phyloP scores from a whole-genome alignment of 2,888 invertebrate genomes.

The Agrilus biguttatus region DNA sequence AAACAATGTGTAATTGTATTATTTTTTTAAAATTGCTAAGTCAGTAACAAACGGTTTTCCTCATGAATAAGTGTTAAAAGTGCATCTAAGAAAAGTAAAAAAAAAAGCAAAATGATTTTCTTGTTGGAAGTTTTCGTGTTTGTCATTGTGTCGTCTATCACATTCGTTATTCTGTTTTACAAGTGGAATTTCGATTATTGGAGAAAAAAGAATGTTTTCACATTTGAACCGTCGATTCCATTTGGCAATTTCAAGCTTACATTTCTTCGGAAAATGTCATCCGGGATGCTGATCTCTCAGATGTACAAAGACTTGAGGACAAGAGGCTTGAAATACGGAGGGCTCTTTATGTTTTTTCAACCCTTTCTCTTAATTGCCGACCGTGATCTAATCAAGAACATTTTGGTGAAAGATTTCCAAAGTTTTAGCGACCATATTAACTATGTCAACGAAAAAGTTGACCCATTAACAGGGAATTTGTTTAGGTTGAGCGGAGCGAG shows the following conservation, averaged over 20 bases:
- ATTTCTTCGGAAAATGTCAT: background rate
- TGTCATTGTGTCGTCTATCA: too few species aligned
- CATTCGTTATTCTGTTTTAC: too few species aligned
- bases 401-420: background rate
- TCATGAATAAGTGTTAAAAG: too few species aligned
- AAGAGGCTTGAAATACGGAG: constrained; percentile 1
- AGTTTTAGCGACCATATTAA: constrained; percentile 17
- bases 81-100: too few species aligned
- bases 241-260: constrained; percentile 2
- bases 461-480: constrained; percentile 39
- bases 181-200: background rate
- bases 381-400: constrained; percentile 18
- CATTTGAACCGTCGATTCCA: background rate
- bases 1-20: too few species aligned
- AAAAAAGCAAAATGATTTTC: too few species aligned
- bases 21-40: too few species aligned
- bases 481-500: constrained; percentile 36
- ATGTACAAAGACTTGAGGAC: background rate
- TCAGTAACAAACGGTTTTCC: too few species aligned
- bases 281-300: background rate
- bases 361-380: constrained; percentile 19
- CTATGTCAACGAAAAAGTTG: constrained; percentile 15
- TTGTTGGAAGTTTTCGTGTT: too few species aligned
- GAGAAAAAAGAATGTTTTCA: background rate
- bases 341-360: background rate